phyloP scores from a whole-genome alignment of 1,140 invertebrate genomes.

The Ostrea denselamellosa region DNA sequence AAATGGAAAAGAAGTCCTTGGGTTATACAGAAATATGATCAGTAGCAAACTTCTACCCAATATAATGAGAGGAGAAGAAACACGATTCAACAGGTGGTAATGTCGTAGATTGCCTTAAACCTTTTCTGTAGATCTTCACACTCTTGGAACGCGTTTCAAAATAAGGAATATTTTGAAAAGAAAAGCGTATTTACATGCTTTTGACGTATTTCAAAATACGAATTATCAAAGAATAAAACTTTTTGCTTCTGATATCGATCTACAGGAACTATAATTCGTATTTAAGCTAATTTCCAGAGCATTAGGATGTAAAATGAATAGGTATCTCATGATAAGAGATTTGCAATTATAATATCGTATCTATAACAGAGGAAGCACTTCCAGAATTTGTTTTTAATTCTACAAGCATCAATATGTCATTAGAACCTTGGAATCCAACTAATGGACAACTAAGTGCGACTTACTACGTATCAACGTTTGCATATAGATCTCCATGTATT shows the following conservation, averaged over 20 bases:
- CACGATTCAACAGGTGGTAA: background rate
- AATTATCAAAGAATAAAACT: background rate
- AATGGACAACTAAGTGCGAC: slow-evolving; percentile 23
- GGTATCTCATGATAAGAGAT: background rate
- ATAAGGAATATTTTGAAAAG: background rate
- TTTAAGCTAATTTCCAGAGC: too few species aligned
- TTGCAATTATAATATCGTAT: background rate
- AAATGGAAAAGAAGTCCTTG: background rate
- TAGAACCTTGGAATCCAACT: background rate
- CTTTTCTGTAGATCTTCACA: background rate
- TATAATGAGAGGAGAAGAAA: background rate
- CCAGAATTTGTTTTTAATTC: background rate
- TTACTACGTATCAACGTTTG: background rate
- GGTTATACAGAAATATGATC: background rate
- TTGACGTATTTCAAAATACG: too few species aligned
- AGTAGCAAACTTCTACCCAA: background rate
- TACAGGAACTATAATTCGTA: too few species aligned
- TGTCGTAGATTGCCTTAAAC: background rate
- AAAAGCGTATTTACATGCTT: too few species aligned
- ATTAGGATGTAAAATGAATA: background rate
- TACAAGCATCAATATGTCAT: background rate
- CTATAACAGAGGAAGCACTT: too few species aligned
- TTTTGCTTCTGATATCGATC: background rate
- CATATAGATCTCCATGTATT: background rate
- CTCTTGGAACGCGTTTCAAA: background rate